Evolutionary conservation across 2,113 vertebrate species (phyloP), one percentile per base, ranked within the genome.

Genomic region (Phasianus colchicus): DNA sequence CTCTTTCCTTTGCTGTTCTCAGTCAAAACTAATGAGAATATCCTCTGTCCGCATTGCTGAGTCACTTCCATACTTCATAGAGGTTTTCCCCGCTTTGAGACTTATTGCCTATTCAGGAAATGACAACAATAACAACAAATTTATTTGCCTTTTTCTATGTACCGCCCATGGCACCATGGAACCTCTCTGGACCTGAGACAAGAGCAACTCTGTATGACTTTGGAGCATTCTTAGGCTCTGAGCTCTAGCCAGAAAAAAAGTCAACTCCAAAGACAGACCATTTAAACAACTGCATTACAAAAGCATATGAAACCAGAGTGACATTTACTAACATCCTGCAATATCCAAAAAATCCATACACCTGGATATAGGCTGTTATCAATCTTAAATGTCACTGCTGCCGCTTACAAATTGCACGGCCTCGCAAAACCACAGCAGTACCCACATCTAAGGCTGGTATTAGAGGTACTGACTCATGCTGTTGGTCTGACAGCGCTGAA

Each of bases 1-100:
- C 19, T 74, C 48, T 72, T 45, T 76, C 69, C 67, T 54, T 15
- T 4, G 25, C 45, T 9, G 12, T 42, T 66, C 67, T 87, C 55
- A 48, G 73, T 11, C 83, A 83, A 79, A 91, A 36, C 77, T 72
- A 89, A 91, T 21, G 86, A 84, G 64, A 81, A 79, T 13, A 81
- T 20, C 30, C 27, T 84, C 70, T 47, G 30, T 63, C 72, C 74
- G 89, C 54, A 25, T 70, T 34, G 40, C 55, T 2, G 18, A 94
- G 60, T 58, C 11, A 4, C 24, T 79, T 69, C 74, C 42, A 16
- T 19, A 58, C 86, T 70, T 89, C 82, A 78, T 65, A 89, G 74
- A 13, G 15, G 30, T 50, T 42, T 75, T 57, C 85, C 61, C 76
- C 66, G 52, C 63, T 91, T 76, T 75, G 73, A 93, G 72, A 72